These are phyloP conservation scores for Phrynocephalus versicolor DNA, from an alignment of 2,113 vertebrate species.

Conservation along the genomic window DNA sequence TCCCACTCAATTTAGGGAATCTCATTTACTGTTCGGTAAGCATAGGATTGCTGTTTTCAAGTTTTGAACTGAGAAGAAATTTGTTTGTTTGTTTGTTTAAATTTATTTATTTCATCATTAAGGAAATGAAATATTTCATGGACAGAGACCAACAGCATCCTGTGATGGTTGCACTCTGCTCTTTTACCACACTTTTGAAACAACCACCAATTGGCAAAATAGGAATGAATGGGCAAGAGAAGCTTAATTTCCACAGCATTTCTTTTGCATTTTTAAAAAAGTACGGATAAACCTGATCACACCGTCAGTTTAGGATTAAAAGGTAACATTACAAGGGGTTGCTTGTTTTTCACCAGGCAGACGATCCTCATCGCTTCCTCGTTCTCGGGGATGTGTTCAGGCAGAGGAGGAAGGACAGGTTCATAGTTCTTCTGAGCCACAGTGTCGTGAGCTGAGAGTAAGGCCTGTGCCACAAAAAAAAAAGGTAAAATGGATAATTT, in stretches of 20 bases:
- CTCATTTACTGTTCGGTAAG: not conserved
- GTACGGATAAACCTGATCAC: not conserved
- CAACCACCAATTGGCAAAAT: not conserved
- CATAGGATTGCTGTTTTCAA: not conserved
- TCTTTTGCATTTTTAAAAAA: not conserved
- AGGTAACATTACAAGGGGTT: conserved; percentile 86
- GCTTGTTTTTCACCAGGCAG: conserved; percentile 96
- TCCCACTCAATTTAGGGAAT: not conserved
- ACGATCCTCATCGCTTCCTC: conserved; percentile 94
- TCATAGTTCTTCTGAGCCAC: conserved; percentile 93
- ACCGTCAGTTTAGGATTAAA: conserved; percentile 1
- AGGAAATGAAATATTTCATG: not conserved
- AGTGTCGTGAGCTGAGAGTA: conserved; percentile 89
- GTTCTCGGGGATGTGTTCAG: conserved; percentile 85
- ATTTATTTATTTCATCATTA: not conserved
- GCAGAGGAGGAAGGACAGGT: conserved; percentile 87
- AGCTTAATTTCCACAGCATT: not conserved
- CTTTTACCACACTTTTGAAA: not conserved
- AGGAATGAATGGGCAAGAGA: not conserved
- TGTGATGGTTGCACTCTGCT: not conserved
- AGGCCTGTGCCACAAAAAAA: conserved; percentile 75
- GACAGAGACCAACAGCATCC: not conserved
- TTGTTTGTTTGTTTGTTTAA: too few relatives aligned
- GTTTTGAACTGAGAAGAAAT: not conserved
- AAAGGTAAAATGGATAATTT: not conserved